These are phyloP conservation scores for Campoletis sonorensis DNA, from an alignment of 1,140 invertebrate genomes.

Conservation along the genomic window DNA sequence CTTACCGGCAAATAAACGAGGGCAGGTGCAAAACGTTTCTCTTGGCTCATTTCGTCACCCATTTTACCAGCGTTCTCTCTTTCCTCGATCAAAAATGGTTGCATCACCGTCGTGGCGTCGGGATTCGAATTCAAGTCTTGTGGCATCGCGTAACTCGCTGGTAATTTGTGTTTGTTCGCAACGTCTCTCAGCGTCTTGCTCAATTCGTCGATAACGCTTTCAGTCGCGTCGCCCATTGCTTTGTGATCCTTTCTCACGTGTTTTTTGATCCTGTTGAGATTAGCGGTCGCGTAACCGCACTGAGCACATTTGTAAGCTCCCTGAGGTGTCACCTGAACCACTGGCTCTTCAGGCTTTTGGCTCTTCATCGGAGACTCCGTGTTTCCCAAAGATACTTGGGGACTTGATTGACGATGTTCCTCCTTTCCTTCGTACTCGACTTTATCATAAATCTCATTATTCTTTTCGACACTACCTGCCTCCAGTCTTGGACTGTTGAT, in stretches of 20 bases:
- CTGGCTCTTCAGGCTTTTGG: conserved; percentile 68
- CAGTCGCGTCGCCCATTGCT: conserved; percentile 68
- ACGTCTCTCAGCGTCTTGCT: conserved; percentile 76
- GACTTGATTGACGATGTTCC: conserved; percentile 61
- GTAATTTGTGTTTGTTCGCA: conserved; percentile 78
- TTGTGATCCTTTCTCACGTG: conserved; percentile 82
- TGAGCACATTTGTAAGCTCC: conserved; percentile 80
- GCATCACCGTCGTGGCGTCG: conserved; percentile 82
- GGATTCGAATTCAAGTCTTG: conserved; percentile 73
- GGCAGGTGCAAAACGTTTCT: conserved; percentile 85
- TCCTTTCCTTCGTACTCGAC: conserved; percentile 54
- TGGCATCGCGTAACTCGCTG: conserved; percentile 79
- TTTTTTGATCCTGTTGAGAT: conserved; percentile 80
- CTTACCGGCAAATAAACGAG: conserved; percentile 94
- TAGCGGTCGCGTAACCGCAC: conserved; percentile 81
- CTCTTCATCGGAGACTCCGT: conserved; percentile 38
- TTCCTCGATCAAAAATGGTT: conserved; percentile 90
- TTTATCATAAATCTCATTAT: conserved; percentile 61
- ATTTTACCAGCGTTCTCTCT: conserved; percentile 59
- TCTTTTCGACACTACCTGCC: conserved; percentile 53
- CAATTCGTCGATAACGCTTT: conserved; percentile 74
- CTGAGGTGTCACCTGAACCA: conserved; percentile 72
- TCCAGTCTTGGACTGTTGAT: conserved; percentile 58
- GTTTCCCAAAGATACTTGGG: conserved; percentile 37
- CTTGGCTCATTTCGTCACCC: conserved; percentile 62